A percentile compares a stretch with the other conserved stretches of the same genome.
These are phyloP conservation scores for Apamea sordens DNA, from an alignment of 2,888 invertebrate species.

Conservation along the genomic window DNA sequence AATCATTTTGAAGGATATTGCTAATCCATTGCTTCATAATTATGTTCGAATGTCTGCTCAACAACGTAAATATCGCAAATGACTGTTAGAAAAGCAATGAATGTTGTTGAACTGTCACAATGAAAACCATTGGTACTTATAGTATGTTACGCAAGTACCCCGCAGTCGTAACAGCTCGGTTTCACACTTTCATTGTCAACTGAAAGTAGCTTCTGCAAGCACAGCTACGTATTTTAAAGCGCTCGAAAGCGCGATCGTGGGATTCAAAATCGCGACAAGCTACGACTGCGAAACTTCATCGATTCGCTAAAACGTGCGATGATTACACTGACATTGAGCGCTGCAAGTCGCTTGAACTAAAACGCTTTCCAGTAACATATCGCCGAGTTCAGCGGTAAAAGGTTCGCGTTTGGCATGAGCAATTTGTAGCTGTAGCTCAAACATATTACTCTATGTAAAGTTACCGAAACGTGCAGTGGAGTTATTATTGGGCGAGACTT, in stretches of 20 bases:
- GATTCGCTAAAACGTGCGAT: constrained; percentile 30
- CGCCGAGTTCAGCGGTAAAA: constrained; percentile 25
- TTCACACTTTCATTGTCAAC: neutral
- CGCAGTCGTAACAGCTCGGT: neutral
- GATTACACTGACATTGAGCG: constrained; percentile 29
- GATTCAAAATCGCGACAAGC: neutral
- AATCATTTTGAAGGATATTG: no score
- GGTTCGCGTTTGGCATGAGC: constrained; percentile 17
- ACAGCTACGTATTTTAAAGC: neutral
- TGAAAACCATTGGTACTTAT: no score
- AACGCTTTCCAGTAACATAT: constrained; percentile 39
- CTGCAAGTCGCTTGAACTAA: constrained; percentile 19
- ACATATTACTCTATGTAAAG: constrained; percentile 5
- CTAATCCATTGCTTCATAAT: neutral
- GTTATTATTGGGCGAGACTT: neutral
- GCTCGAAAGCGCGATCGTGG: neutral
- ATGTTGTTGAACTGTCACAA: no score
- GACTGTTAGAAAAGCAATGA: no score
- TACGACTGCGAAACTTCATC: constrained; percentile 11
- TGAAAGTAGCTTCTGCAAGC: neutral
- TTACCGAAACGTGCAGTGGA: constrained; percentile 5
- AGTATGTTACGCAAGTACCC: no score
- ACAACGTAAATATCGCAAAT: neutral
- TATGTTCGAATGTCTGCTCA: neutral
- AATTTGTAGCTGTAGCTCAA: constrained; percentile 42